phyloP scores from a whole-genome alignment of 2,888 invertebrate genomes.

The Beris morrisii region DNA sequence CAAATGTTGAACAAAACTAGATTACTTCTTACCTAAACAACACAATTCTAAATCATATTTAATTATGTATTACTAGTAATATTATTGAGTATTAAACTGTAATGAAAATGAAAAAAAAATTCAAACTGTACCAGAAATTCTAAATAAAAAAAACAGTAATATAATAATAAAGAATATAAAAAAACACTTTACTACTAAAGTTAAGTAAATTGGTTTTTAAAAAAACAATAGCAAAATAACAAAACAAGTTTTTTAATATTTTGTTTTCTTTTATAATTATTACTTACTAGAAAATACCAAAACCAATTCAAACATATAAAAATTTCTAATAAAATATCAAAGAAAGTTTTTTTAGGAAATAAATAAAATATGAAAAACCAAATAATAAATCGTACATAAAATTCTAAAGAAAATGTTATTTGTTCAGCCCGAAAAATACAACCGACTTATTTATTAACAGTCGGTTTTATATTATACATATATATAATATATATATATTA shows the following conservation, averaged over 20 bases:
- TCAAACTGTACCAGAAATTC: constrained; percentile 38
- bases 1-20: constrained; percentile 17
- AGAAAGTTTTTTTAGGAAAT: background rate
- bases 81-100: constrained; percentile 5
- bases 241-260: constrained; percentile 6
- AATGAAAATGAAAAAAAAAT: constrained; percentile 11
- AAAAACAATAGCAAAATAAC: constrained; percentile 1
- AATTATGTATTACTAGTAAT: constrained; percentile 24
- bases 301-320: background rate
- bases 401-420: constrained; percentile 30
- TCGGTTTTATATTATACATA: too few relatives aligned
- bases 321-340: constrained; percentile 2
- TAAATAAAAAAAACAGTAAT: constrained; percentile 28
- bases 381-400: constrained; percentile 19
- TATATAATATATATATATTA: background rate
- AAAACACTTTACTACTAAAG: too few relatives aligned
- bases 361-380: background rate
- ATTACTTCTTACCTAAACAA: constrained; percentile 35
- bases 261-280: constrained; percentile 13
- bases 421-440: constrained; percentile 19
- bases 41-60: constrained; percentile 36
- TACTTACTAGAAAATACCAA: background rate
- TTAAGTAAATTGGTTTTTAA: too few relatives aligned
- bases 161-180: too few relatives aligned
- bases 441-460: too few relatives aligned